A percentile compares a stretch with the other conserved stretches of the same genome.
Evolutionary conservation across 2,888 invertebrate species (phyloP).

Genomic region (Cryptocephalus moraei): DNA sequence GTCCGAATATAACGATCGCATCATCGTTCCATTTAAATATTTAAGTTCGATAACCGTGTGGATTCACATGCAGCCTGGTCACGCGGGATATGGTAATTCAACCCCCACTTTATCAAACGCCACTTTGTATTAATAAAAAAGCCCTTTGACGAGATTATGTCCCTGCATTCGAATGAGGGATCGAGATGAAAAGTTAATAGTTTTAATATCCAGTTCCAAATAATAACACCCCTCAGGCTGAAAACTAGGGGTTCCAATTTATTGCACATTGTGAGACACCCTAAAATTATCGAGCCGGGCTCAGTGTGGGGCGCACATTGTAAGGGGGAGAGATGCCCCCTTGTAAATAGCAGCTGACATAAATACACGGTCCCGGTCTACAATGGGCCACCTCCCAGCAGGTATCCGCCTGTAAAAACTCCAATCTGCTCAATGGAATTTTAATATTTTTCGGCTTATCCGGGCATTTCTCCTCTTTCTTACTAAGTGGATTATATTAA

Average conservation of each 20-base stretch:
- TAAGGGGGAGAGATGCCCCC: neutral
- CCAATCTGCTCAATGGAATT: neutral
- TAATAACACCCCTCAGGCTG: neutral
- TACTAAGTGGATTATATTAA: neutral
- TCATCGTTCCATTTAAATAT: too few species aligned
- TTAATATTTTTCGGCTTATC: neutral
- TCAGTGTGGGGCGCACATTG: neutral
- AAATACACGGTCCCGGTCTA: constrained; percentile 12
- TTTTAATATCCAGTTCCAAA: neutral
- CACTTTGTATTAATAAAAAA: too few species aligned
- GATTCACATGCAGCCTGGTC: too few species aligned
- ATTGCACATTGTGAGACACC: neutral
- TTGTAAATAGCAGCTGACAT: constrained; percentile 23
- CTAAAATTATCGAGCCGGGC: neutral
- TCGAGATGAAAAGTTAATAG: neutral
- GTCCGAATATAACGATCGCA: too few species aligned
- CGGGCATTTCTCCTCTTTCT: neutral
- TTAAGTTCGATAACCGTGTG: too few species aligned
- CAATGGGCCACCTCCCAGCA: neutral
- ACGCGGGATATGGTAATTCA: too few species aligned
- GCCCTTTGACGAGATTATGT: too few species aligned
- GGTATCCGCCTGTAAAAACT: neutral
- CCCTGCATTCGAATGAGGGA: neutral
- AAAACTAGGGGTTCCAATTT: neutral
- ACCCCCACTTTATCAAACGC: too few species aligned